Conservation (phyloP, 2,888 invertebrate genomes). For the Lithodes maja region DNA sequence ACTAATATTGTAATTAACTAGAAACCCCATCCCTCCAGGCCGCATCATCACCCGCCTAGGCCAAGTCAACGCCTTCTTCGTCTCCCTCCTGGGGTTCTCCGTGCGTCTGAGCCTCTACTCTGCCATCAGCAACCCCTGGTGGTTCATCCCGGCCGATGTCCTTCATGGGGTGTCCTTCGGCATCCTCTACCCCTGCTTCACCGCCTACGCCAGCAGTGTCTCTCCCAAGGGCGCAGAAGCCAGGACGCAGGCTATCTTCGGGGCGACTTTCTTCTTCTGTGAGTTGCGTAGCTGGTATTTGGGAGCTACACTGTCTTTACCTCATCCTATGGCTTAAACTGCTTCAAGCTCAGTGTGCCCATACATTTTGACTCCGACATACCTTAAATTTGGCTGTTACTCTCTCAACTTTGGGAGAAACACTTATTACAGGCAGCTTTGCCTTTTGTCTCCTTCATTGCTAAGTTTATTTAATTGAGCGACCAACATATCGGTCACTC, state of each 20-base stretch:
- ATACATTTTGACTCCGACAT: too few relatives aligned
- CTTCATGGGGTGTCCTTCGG: constrained; percentile 92
- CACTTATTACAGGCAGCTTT: too few relatives aligned
- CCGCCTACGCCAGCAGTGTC: constrained; percentile 88
- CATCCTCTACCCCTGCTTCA: constrained; percentile 90
- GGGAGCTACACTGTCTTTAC: background rate
- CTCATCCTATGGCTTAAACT: too few relatives aligned
- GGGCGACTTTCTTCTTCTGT: constrained; percentile 55
- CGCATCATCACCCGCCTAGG: constrained; percentile 86
- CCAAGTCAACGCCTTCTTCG: constrained; percentile 87
- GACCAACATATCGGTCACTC: too few relatives aligned
- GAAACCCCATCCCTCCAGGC: constrained; percentile 74
- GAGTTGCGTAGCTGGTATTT: background rate
- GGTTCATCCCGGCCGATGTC: constrained; percentile 87
- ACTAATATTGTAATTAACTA: too few relatives aligned
- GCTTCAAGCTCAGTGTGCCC: too few relatives aligned
- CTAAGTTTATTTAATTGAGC: too few relatives aligned
- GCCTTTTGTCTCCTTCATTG: too few relatives aligned
- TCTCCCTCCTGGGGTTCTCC: constrained; percentile 87
- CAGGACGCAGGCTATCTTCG: constrained; percentile 54
- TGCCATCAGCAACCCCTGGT: constrained; percentile 86
- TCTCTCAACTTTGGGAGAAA: too few relatives aligned
- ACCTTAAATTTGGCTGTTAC: too few relatives aligned
- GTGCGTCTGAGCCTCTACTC: constrained; percentile 89
- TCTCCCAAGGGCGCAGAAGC: constrained; percentile 80